Conservation (phyloP, 2,113 vertebrate species). For the Clarias gariepinus region DNA sequence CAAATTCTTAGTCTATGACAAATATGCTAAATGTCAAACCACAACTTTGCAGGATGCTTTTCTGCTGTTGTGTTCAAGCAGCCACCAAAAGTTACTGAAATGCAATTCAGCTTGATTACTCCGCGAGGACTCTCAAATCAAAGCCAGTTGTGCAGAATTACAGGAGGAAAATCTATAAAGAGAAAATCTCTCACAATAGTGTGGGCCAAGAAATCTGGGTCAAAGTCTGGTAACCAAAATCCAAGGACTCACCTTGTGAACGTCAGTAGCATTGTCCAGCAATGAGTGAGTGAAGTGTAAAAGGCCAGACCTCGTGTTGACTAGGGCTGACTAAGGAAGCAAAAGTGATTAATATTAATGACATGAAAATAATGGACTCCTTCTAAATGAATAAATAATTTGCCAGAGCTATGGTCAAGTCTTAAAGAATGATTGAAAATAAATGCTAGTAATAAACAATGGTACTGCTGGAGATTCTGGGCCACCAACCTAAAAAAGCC, state of each 20-base stretch:
- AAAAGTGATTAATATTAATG: conserved; percentile 49
- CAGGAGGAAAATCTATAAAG: conserved; percentile 16
- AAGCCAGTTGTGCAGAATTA: conserved; percentile 31
- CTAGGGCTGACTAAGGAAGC: neutral
- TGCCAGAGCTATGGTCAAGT: neutral
- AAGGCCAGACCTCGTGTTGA: neutral
- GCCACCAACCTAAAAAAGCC: neutral
- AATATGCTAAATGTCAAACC: conserved; percentile 7
- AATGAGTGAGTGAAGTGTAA: neutral
- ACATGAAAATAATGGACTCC: neutral
- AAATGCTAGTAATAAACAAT: neutral
- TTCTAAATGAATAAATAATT: conserved; percentile 26
- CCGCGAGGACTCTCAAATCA: conserved; percentile 27
- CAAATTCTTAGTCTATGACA: conserved; percentile 28
- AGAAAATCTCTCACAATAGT: neutral
- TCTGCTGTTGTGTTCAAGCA: conserved; percentile 22
- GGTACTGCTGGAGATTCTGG: too few relatives aligned
- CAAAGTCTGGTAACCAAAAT: conserved; percentile 35
- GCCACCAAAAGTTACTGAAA: conserved; percentile 18
- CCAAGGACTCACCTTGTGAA: conserved; percentile 12
- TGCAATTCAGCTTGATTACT: conserved; percentile 21
- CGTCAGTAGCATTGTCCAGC: conserved; percentile 37
- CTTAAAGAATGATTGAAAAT: neutral
- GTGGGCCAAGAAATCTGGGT: neutral
- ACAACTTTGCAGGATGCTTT: conserved; percentile 12